Evolutionary conservation across 2,797 vertebrate genomes (phyloP), one percentile per base, ranked within the genome.

Genomic region (Syngnathus rostellatus): DNA sequence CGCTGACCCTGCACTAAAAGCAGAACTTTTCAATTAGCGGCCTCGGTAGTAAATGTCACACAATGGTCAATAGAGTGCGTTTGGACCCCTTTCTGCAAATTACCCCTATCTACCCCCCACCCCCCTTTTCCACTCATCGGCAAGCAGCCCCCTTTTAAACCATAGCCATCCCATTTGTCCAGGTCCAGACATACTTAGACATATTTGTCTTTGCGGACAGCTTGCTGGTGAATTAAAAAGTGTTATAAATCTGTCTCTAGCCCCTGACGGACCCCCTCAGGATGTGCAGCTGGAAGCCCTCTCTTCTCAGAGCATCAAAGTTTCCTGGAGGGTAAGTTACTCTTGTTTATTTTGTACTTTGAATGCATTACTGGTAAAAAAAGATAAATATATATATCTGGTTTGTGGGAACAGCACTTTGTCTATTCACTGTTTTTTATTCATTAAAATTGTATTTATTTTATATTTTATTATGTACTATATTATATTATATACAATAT

Each of bases 241-340:
- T 72, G 55, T 48, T 21, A 45, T 77, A 64, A 39, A 65, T 83
- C 0, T 82, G 55, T 74, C 77, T 41, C 38, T 85, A 99, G 97
- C 97, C 86, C 97, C 96, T 64, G 96, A 99, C 41, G 97, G 97
- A 50, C 95, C 96, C 14, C 97, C 97, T 63, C 94, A 97, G 82
- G 96, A 99, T 10, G 96, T 99, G 41, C 94, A 95, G 64, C 92
- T 99, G 63, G 96, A 98, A 76, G 94, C 97, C 37, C 88, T 95
- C 66, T 96, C 97, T 43, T 99, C 97, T 62, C 97, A 98, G 84
- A 97, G 95, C 88, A 97, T 98, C 86, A 88, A 94, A 83, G 94
- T 99, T 73, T 91, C 93, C 6, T 99, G 97, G 97, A 94, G 98
- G 93, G 97, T 99, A 92, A 92, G 81, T 71, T 31, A 0, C 6